phyloP scores from a whole-genome alignment of 2,113 vertebrate genomes.

The Climacteris rufus region DNA sequence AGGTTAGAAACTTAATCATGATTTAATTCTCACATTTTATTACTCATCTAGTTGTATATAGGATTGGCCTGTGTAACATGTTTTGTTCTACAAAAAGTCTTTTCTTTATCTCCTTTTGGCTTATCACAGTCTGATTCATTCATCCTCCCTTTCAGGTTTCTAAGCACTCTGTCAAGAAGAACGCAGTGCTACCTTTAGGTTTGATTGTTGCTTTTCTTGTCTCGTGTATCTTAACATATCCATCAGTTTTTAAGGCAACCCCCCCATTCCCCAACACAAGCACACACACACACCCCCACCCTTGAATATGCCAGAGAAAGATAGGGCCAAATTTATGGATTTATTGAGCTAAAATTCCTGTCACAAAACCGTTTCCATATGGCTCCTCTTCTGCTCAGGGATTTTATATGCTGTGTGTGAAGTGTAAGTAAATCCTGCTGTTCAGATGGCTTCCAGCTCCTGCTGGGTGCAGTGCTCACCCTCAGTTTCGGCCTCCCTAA shows the following conservation, averaged over 20 bases:
- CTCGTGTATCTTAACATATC: neutral
- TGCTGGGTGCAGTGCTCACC: neutral
- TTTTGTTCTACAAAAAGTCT: neutral
- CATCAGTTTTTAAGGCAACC: neutral
- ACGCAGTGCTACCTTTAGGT: neutral
- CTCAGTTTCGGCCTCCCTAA: rapidly evolving
- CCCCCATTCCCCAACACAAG: neutral
- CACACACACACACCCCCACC: neutral
- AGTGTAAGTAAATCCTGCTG: conserved; percentile 49
- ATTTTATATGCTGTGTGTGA: conserved; percentile 14
- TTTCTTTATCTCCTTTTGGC: neutral
- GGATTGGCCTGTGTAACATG: neutral
- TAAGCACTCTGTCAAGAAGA: neutral
- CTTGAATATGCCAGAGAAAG: conserved; percentile 9
- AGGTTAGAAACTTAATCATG: neutral
- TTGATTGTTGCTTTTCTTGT: neutral
- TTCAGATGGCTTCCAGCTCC: conserved; percentile 16
- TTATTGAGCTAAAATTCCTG: conserved; percentile 40
- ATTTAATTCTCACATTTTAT: neutral
- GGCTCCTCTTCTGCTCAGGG: conserved; percentile 16
- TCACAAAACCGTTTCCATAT: conserved; percentile 42
- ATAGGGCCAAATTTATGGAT: conserved; percentile 42
- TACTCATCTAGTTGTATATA: neutral
- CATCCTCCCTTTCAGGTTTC: neutral
- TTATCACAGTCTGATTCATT: neutral